Conservation (phyloP, 2,113 vertebrate species). For the Laterallus jamaicensis region DNA sequence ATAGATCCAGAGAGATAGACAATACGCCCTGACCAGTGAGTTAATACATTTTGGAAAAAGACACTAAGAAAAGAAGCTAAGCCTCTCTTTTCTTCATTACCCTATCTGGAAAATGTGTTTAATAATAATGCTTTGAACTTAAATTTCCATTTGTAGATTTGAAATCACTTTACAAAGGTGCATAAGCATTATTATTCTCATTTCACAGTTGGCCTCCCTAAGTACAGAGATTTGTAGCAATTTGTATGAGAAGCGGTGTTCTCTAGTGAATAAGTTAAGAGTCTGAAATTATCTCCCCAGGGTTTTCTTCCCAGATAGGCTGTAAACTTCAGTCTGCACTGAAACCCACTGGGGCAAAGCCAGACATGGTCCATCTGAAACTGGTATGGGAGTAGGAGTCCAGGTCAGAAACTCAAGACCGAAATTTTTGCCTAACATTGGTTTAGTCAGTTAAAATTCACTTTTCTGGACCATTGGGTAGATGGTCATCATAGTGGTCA, state of each 20-base stretch:
- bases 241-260: slow-evolving; percentile 38
- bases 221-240: slow-evolving; percentile 40
- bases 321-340: not conserved
- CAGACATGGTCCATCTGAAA: not conserved
- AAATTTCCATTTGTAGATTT: slow-evolving; percentile 43
- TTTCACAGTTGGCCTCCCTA: slow-evolving; percentile 60
- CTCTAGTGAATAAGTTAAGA: slow-evolving; percentile 19
- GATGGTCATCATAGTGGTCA: not conserved
- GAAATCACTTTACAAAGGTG: slow-evolving; percentile 56
- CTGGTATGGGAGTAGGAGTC: not conserved
- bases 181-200: slow-evolving; percentile 47
- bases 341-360: not conserved
- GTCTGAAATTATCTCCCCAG: slow-evolving; percentile 21
- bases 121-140: slow-evolving; percentile 38
- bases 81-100: not conserved
- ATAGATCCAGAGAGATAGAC: not conserved
- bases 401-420: not conserved
- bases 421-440: not conserved
- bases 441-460: not conserved
- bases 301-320: not conserved
- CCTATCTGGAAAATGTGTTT: slow-evolving; percentile 7
- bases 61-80: not conserved
- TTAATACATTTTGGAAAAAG: not conserved
- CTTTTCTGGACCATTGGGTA: not conserved
- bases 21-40: not conserved